Evolutionary conservation across 2,888 invertebrate species (phyloP), one percentile per base, ranked within the genome.

Genomic region (Volucella inanis): DNA sequence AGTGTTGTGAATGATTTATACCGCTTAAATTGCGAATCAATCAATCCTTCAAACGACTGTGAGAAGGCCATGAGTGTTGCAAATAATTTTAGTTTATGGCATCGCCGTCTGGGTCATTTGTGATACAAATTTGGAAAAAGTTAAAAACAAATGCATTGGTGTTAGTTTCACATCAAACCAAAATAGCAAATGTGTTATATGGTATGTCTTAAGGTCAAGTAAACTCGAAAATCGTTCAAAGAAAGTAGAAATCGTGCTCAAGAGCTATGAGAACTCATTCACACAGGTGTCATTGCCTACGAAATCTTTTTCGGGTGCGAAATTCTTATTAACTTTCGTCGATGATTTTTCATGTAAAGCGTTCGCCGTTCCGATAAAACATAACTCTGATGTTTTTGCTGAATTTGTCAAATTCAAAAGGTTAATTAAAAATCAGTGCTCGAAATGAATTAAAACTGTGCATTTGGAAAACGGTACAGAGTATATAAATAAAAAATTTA

Each of bases 251-350:
- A 64, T 15, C 82, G 84, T 61, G 87, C 31, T 31, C 89, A 59
- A 38, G 65, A 67, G 54, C 41, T 87, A 59, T 82, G 91, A 15
- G 89, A 90, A 22, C 12, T 90, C 41, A 62, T 91, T 0, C 90
- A 91, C 68, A 74, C 89, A 10, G 91, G 91, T 87, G 78, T 91
- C 1, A 90, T 89, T 91, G 88, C 88, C 89, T 70, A 76, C 76
- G 0, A 71, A 71, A 47, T 91, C 91, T 0, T 64, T 88, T 8
- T 90, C 89, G 22, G 89, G 90, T 12, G 87, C 87, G 2, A 89
- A 83, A 71, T 91, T 90, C 86, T 89, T 91, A 59, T 67, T 90
- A 18, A 89, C 89, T 1, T 90, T 92, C 54, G 88, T 90, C 62
- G 91, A 92, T 88, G 90, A 91, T 77, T 84, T 62, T 52, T 67